Percentiles rank a stretch among this genome's conserved stretches.
phyloP scores from a whole-genome alignment of 2,797 vertebrate genomes.

The Peromyscus eremicus region DNA sequence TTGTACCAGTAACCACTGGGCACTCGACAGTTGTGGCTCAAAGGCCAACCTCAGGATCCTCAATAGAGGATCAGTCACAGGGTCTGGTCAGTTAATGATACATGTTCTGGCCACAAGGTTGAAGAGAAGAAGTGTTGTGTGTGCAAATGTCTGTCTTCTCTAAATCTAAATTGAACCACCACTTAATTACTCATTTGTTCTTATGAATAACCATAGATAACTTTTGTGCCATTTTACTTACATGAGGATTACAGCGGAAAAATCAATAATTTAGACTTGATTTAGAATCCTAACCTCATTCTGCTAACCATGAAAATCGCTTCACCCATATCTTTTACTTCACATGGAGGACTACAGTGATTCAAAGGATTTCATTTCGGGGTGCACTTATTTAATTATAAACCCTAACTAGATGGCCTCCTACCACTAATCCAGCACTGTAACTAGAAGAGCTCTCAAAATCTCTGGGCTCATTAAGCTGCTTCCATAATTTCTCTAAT shows the following conservation, averaged over 20 bases:
- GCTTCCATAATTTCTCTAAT: constrained; percentile 49
- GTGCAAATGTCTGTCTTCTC: background rate
- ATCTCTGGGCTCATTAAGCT: background rate
- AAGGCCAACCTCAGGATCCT: background rate
- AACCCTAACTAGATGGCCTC: background rate
- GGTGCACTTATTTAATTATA: constrained; percentile 10
- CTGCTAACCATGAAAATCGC: background rate
- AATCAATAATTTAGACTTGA: background rate
- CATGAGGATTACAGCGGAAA: background rate
- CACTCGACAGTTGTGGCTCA: background rate
- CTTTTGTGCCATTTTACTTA: background rate
- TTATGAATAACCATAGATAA: background rate
- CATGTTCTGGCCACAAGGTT: background rate
- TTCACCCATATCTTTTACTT: constrained; percentile 30
- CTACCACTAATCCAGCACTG: background rate
- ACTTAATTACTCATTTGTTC: background rate
- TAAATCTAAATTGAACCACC: constrained; percentile 23
- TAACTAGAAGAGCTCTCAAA: background rate
- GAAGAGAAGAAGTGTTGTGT: background rate
- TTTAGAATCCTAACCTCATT: constrained; percentile 3
- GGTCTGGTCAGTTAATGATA: background rate
- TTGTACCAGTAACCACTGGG: background rate
- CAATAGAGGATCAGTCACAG: background rate
- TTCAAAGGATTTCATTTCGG: background rate
- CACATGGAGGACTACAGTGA: background rate